phyloP scores from a whole-genome alignment of 2,888 invertebrate genomes.

The Lissonota sp. region DNA sequence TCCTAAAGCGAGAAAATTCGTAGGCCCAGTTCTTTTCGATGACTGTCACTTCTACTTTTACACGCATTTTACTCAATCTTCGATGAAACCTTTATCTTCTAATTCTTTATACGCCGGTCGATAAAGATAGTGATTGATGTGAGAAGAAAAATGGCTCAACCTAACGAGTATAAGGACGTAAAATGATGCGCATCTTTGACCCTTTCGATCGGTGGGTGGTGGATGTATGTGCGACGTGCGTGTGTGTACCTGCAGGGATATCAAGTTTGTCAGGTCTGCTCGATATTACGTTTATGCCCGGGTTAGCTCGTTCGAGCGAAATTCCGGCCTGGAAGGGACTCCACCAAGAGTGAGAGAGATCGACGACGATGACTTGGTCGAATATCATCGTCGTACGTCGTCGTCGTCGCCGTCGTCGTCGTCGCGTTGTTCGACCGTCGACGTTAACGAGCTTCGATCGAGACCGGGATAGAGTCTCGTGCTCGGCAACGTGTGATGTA shows the following conservation, averaged over 20 bases:
- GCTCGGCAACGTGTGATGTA: constrained; percentile 16
- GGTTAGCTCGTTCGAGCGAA: constrained; percentile 58
- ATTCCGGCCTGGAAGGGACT: constrained; percentile 64
- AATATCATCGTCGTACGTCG: constrained; percentile 59
- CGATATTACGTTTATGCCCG: constrained; percentile 43
- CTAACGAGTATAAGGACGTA: too few species aligned
- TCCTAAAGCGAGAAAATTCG: too few species aligned
- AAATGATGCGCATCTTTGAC: too few species aligned
- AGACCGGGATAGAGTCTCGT: constrained; percentile 30
- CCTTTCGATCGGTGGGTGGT: background rate
- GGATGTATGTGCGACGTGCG: background rate
- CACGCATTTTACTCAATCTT: too few species aligned
- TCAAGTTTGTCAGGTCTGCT: constrained; percentile 14
- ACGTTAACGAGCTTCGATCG: constrained; percentile 52
- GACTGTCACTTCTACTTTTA: too few species aligned
- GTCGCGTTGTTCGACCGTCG: constrained; percentile 48
- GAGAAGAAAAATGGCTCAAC: too few species aligned
- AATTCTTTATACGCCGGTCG: too few species aligned
- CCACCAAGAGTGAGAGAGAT: background rate
- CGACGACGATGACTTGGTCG: constrained; percentile 39
- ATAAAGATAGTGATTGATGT: too few species aligned
- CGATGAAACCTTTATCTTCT: too few species aligned
- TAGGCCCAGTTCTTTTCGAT: too few species aligned
- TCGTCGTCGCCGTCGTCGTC: constrained; percentile 33
- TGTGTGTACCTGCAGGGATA: constrained; percentile 5